phyloP scores from a whole-genome alignment of 2,113 vertebrate genomes.

The Clarias batrachus region DNA sequence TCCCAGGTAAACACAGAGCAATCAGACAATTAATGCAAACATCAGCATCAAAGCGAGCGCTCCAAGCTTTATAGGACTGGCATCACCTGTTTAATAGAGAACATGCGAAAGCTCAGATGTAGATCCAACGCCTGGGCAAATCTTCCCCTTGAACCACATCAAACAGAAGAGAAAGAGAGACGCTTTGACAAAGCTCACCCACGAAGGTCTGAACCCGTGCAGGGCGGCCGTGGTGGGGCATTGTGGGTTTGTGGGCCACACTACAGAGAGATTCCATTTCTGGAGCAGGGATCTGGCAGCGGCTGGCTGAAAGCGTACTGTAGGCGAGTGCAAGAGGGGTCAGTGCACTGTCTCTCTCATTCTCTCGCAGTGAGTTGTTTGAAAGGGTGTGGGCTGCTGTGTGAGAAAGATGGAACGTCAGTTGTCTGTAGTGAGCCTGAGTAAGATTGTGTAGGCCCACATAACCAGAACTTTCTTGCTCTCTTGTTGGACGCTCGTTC shows the following conservation, averaged over 20 bases:
- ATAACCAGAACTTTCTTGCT: conserved; percentile 13
- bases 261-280: conserved; percentile 40
- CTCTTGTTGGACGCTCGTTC: conserved; percentile 29
- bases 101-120: neutral
- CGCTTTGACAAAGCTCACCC: conserved; percentile 39
- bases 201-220: conserved; percentile 30
- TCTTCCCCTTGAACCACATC: conserved; percentile 26
- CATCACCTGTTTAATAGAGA: conserved; percentile 21
- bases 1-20: neutral
- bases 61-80: neutral
- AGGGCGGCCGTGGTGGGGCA: conserved; percentile 19
- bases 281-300: conserved; percentile 22
- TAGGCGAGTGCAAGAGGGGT: neutral
- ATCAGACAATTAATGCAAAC: conserved; percentile 32
- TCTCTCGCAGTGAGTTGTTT: neutral
- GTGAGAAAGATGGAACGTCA: neutral
- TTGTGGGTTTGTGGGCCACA: conserved; percentile 32
- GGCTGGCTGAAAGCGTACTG: neutral
- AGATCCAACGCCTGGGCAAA: neutral
- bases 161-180: conserved; percentile 16
- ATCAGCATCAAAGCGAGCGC: neutral
- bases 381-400: neutral
- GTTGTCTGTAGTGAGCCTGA: neutral
- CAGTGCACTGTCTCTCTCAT: neutral
- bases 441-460: neutral